Conservation (phyloP, 2,888 invertebrate species). For the Tortrix viridana region DNA sequence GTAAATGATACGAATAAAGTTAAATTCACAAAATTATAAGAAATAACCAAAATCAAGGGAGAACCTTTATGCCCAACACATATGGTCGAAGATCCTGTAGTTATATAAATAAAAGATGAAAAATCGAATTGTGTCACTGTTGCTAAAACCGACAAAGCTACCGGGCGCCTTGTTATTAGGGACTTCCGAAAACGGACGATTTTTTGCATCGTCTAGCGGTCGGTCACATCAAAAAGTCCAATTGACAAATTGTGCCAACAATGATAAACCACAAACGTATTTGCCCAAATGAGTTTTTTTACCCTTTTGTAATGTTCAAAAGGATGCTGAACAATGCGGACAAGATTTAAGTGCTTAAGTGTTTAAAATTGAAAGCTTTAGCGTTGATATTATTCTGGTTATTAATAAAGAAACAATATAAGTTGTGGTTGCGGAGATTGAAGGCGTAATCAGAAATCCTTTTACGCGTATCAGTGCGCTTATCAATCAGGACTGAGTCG, state of each 20-base stretch:
- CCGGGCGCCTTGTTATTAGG: constrained; percentile 81
- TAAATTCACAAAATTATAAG: constrained; percentile 14
- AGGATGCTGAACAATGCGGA: constrained; percentile 12
- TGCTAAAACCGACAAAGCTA: constrained; percentile 69
- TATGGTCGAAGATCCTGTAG: constrained; percentile 47
- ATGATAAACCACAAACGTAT: constrained; percentile 58
- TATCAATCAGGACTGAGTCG: constrained; percentile 56
- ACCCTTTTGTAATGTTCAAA: constrained; percentile 46
- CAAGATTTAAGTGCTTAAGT: constrained; percentile 8
- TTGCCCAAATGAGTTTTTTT: constrained; percentile 46
- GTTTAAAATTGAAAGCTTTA: constrained; percentile 12
- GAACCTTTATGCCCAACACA: constrained; percentile 12
- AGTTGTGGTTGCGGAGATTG: constrained; percentile 31
- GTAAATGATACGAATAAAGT: constrained; percentile 1
- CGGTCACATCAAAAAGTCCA: constrained; percentile 72
- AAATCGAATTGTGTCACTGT: constrained; percentile 60
- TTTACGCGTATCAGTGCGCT: constrained; percentile 54
- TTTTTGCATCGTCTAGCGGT: constrained; percentile 72
- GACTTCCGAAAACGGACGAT: constrained; percentile 75
- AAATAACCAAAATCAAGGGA: constrained; percentile 10
- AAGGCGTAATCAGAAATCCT: constrained; percentile 51
- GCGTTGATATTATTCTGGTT: constrained; percentile 17
- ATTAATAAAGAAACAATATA: constrained; percentile 36
- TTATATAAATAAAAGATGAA: constrained; percentile 49
- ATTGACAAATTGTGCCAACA: constrained; percentile 79